A percentile compares a stretch with the other conserved stretches of the same genome.
Evolutionary conservation across 64 coral and sea anemone genomes (phyloP).

Genomic region (Stichodactyla helianthus): DNA sequence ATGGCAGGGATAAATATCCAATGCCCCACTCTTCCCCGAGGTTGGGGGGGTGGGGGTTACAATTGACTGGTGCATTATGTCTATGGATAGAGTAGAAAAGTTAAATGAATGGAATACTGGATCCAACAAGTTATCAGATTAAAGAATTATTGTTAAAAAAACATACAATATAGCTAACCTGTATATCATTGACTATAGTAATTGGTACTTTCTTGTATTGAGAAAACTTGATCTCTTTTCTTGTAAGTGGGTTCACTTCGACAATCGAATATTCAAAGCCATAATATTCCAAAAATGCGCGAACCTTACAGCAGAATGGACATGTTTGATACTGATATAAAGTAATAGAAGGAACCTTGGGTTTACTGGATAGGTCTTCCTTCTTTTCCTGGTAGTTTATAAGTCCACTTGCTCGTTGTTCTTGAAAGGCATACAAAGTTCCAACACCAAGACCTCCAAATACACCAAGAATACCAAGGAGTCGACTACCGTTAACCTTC

Average conservation of each 20-base stretch:
- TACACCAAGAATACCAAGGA: neutral
- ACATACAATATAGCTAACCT: slow-evolving; percentile 50
- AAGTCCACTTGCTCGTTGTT: neutral
- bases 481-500: neutral
- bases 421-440: neutral
- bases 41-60: too few relatives aligned
- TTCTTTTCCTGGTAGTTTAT: neutral
- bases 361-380: neutral
- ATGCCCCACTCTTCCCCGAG: too few relatives aligned
- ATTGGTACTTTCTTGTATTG: slow-evolving; percentile 91
- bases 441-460: slow-evolving; percentile 23
- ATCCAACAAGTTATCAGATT: too few relatives aligned
- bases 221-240: slow-evolving; percentile 88
- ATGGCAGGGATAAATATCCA: too few relatives aligned
- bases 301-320: slow-evolving; percentile 90
- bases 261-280: slow-evolving; percentile 79
- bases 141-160: too few relatives aligned
- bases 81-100: too few relatives aligned
- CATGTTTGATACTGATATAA: slow-evolving; percentile 96
- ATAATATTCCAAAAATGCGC: slow-evolving; percentile 84
- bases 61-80: too few relatives aligned
- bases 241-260: slow-evolving; percentile 85
- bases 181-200: slow-evolving; percentile 56
- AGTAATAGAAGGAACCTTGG: slow-evolving; percentile 36
- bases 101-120: too few relatives aligned